These are phyloP conservation scores for Melieria crassipennis DNA, from an alignment of 2,888 invertebrate genomes.

Conservation along the genomic window DNA sequence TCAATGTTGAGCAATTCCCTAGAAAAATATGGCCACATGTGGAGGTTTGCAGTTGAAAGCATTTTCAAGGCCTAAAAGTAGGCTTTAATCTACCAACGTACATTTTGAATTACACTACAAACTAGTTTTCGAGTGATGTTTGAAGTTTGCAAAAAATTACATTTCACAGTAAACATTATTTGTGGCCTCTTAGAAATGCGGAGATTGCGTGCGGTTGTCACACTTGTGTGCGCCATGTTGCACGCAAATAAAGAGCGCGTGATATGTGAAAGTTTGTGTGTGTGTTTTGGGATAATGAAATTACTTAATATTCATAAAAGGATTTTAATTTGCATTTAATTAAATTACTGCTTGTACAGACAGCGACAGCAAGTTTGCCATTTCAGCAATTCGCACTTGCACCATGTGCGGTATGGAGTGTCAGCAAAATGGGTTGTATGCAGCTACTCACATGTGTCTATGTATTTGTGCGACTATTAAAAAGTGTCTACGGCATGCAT, in stretches of 20 bases:
- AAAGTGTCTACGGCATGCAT: background rate
- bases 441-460: background rate
- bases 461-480: background rate
- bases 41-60: too few relatives aligned
- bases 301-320: constrained; percentile 54
- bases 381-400: too few relatives aligned
- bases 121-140: background rate
- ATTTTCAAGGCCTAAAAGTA: too few relatives aligned
- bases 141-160: background rate
- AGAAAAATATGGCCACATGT: too few relatives aligned
- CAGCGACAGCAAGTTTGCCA: too few relatives aligned
- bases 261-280: background rate
- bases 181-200: background rate
- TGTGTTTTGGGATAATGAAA: constrained; percentile 20
- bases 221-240: background rate
- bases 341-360: constrained; percentile 46
- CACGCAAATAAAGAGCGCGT: background rate
- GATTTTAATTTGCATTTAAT: constrained; percentile 59
- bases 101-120: background rate
- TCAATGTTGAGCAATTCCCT: too few relatives aligned
- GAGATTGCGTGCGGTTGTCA: background rate
- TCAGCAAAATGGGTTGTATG: constrained; percentile 9
- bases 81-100: too few relatives aligned
- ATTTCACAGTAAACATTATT: background rate
- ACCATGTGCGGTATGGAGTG: constrained; percentile 4